These are phyloP conservation scores for Spongilla lacustris DNA, from an alignment of 37 sponge, comb jelly and placozoan genomes.

Conservation along the genomic window DNA sequence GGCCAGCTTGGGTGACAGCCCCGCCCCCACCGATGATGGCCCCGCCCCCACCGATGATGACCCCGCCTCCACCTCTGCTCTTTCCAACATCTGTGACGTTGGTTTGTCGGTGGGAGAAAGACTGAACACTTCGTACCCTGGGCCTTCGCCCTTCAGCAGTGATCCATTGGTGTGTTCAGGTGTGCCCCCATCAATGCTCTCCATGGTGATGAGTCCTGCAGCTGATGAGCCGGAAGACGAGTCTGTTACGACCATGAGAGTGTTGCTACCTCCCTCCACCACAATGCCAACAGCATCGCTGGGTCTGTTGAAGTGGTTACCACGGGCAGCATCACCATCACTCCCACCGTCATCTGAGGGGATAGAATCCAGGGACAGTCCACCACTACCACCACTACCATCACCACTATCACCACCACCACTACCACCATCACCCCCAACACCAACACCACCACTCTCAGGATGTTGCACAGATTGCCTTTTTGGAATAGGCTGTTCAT, in stretches of 20 bases:
- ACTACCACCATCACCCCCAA: constrained; percentile 6
- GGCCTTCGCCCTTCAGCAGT: neutral
- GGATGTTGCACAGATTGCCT: neutral
- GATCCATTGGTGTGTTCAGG: neutral
- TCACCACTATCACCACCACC: neutral
- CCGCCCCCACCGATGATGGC: neutral
- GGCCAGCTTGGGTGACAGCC: too few species aligned
- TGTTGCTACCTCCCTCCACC: neutral
- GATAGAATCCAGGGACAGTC: neutral
- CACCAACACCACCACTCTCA: neutral
- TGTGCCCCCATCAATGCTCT: neutral
- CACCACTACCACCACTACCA: neutral
- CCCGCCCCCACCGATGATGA: neutral
- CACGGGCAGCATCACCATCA: neutral
- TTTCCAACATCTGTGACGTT: neutral
- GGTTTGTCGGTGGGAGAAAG: neutral
- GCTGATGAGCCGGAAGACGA: neutral
- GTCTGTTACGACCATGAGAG: neutral
- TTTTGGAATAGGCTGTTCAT: neutral
- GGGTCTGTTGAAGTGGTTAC: neutral
- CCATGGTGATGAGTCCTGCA: neutral
- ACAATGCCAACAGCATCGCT: neutral
- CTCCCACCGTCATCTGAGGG: neutral
- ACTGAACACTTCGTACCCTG: neutral
- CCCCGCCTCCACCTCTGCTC: neutral